Conservation (phyloP, 2,888 invertebrate species). For the Hirtodrosophila alboralis region DNA sequence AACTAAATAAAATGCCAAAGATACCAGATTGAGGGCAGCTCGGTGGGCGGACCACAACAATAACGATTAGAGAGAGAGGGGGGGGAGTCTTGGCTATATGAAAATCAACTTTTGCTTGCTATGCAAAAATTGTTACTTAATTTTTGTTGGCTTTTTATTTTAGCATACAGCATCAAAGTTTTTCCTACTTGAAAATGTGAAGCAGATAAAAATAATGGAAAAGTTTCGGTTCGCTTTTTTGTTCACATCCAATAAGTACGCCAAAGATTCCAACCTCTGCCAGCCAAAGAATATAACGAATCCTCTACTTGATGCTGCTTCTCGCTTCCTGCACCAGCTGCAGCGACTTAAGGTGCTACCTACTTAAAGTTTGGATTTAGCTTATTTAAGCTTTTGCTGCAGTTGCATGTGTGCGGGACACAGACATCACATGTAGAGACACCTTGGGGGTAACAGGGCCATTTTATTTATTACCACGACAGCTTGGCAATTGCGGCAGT, state of each 20-base stretch:
- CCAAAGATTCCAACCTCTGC: slow-evolving; percentile 8
- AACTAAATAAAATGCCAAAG: slow-evolving; percentile 77
- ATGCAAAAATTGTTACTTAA: slow-evolving; percentile 75
- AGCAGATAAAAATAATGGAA: slow-evolving; percentile 80
- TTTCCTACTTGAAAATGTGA: slow-evolving; percentile 76
- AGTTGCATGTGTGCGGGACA: slow-evolving; percentile 3
- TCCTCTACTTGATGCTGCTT: background rate
- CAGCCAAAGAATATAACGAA: slow-evolving; percentile 33
- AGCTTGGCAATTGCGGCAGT: slow-evolving; percentile 20
- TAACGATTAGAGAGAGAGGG: slow-evolving; percentile 46
- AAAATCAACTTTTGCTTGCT: slow-evolving; percentile 75
- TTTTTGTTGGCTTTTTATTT: slow-evolving; percentile 69
- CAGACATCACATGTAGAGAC: slow-evolving; percentile 28
- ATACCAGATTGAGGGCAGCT: slow-evolving; percentile 60
- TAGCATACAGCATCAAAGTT: slow-evolving; percentile 73
- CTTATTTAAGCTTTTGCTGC: slow-evolving; percentile 46
- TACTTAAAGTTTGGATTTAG: slow-evolving; percentile 67
- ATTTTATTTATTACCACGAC: slow-evolving; percentile 62
- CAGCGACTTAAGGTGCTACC: slow-evolving; percentile 66
- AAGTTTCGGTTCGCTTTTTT: slow-evolving; percentile 65
- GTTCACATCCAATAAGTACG: slow-evolving; percentile 33
- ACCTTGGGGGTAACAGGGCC: slow-evolving; percentile 45
- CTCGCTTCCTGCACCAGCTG: slow-evolving; percentile 53
- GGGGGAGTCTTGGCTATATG: slow-evolving; percentile 48
- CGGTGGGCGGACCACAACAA: slow-evolving; percentile 59